Percentiles rank a stretch among this genome's conserved stretches.
Evolutionary conservation across 2,797 vertebrate genomes (phyloP).

Genomic region (Macropus fuliginosus): DNA sequence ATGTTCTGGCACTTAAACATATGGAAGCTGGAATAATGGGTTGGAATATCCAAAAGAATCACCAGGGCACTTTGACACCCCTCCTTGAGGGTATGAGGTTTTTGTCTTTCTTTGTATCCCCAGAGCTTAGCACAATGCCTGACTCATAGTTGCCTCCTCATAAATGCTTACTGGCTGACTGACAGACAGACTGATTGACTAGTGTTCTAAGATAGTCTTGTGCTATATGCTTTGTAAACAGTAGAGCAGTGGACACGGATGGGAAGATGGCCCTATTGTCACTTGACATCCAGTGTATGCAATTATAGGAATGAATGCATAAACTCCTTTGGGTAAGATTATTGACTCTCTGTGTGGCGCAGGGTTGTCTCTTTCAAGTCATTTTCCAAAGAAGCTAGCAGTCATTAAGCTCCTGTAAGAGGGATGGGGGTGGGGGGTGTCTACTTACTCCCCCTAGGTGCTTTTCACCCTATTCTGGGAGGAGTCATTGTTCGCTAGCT

Average conservation of each 20-base stretch:
- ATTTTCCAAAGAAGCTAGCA: background rate
- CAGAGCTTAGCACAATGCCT: background rate
- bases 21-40: slow-evolving; percentile 7
- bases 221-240: background rate
- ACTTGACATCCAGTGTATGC: background rate
- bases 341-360: background rate
- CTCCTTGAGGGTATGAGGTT: background rate
- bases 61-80: background rate
- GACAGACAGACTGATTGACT: background rate
- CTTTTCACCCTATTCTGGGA: background rate
- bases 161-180: background rate
- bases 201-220: background rate
- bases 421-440: background rate
- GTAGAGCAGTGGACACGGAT: background rate
- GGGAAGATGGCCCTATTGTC: background rate
- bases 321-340: background rate
- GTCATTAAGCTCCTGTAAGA: background rate
- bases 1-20: slow-evolving; percentile 1
- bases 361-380: background rate
- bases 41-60: slow-evolving; percentile 18
- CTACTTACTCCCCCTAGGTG: background rate
- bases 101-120: background rate
- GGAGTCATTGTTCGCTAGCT: background rate
- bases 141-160: background rate
- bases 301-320: background rate